These are phyloP conservation scores for Ifrita kowaldi DNA, from an alignment of 2,113 vertebrate genomes.

Conservation along the genomic window DNA sequence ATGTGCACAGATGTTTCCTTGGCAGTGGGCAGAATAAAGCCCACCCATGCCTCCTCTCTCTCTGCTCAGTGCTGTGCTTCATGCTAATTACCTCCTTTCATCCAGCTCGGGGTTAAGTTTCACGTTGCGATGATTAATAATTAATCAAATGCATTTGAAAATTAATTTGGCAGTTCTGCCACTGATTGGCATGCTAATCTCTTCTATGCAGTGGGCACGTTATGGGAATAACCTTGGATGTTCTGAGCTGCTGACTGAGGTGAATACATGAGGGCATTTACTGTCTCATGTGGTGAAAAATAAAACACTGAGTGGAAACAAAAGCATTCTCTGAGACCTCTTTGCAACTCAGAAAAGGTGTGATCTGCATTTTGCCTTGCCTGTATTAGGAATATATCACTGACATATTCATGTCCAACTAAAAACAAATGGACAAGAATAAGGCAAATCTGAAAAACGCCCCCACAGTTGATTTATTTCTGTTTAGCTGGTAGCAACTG, in stretches of 20 bases:
- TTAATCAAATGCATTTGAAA: constrained; percentile 44
- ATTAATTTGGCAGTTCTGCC: constrained; percentile 4
- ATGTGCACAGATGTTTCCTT: neutral
- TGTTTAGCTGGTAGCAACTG: neutral
- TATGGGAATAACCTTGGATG: neutral
- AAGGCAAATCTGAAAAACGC: neutral
- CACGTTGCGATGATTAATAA: neutral
- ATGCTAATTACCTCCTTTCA: neutral
- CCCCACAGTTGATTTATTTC: neutral
- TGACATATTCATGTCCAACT: neutral
- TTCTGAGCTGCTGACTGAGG: constrained; percentile 23
- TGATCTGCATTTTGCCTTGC: neutral
- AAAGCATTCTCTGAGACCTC: neutral
- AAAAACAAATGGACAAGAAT: constrained; percentile 15
- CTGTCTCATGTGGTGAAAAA: neutral
- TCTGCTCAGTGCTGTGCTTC: neutral
- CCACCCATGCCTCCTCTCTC: neutral
- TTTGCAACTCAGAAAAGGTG: neutral
- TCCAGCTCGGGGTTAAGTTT: neutral
- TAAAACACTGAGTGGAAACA: neutral
- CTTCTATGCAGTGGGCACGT: neutral
- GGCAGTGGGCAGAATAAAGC: neutral
- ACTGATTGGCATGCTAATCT: constrained; percentile 19
- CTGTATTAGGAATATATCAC: neutral
- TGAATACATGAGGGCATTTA: neutral